Evolutionary conservation across 2,113 vertebrate genomes (phyloP).

Genomic region (Tachysurus fulvidraco): DNA sequence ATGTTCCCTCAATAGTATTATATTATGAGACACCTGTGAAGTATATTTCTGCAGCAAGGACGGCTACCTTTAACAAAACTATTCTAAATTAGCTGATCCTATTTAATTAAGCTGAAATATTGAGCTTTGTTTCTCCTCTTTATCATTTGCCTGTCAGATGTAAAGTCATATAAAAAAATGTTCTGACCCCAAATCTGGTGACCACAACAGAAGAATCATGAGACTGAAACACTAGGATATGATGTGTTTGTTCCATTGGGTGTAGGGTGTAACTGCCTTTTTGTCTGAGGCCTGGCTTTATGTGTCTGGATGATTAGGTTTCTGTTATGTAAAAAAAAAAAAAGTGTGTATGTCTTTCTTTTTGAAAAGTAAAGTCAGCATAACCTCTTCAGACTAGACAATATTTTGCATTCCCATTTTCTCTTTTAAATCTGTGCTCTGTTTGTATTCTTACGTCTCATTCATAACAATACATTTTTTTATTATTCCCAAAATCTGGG

Average conservation of each 20-base stretch:
- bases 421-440: neutral
- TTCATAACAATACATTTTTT: neutral
- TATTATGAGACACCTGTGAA: neutral
- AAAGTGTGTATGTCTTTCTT: neutral
- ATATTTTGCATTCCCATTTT: neutral
- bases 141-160: neutral
- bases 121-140: neutral
- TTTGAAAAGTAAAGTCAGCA: neutral
- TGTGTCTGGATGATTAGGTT: neutral
- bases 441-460: neutral
- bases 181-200: neutral
- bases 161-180: neutral
- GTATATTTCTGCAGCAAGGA: neutral
- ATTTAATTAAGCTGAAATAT: too few relatives aligned
- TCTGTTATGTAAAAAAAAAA: neutral
- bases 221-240: neutral
- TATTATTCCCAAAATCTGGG: neutral
- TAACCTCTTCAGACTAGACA: neutral
- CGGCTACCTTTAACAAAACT: neutral
- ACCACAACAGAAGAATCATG: neutral
- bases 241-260: neutral
- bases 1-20: neutral
- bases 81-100: neutral
- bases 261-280: neutral
- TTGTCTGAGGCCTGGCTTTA: neutral